Evolutionary conservation across 2,113 vertebrate genomes (phyloP).

Genomic region (Corythoichthys intestinalis): DNA sequence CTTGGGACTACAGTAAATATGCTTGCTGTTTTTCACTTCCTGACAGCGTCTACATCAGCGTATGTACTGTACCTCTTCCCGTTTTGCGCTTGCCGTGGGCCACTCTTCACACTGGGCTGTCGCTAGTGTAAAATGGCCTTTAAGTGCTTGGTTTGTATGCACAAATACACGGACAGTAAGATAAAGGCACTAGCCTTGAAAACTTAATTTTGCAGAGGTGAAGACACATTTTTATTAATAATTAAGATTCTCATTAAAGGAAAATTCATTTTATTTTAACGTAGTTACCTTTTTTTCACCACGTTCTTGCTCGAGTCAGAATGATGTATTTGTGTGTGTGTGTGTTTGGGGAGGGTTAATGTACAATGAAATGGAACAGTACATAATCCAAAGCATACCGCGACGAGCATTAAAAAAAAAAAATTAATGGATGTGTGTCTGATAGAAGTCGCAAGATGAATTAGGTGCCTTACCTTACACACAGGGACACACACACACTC

Average conservation of each 20-base stretch:
- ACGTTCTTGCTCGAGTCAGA: background rate
- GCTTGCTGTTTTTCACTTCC: no score
- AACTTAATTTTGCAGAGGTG: background rate
- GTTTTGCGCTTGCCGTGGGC: no score
- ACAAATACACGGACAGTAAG: background rate
- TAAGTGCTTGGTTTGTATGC: slow-evolving; percentile 2
- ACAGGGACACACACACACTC: no score
- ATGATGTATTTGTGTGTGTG: background rate
- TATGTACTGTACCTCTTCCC: no score
- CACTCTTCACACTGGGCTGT: no score
- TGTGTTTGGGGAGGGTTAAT: no score
- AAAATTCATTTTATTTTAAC: background rate
- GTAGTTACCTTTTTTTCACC: background rate
- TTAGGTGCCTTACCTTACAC: background rate
- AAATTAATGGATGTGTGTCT: background rate
- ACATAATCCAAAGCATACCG: background rate
- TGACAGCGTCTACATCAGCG: no score
- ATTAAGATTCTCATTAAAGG: background rate
- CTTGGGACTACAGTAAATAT: no score
- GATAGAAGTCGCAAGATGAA: background rate
- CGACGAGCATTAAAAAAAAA: background rate
- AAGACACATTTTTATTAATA: background rate
- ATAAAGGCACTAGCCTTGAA: background rate
- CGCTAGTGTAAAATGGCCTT: no score
- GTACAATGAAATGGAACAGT: background rate